Conservation (phyloP, 2,113 vertebrate genomes). For the Psammodynastes pulverulentus region DNA sequence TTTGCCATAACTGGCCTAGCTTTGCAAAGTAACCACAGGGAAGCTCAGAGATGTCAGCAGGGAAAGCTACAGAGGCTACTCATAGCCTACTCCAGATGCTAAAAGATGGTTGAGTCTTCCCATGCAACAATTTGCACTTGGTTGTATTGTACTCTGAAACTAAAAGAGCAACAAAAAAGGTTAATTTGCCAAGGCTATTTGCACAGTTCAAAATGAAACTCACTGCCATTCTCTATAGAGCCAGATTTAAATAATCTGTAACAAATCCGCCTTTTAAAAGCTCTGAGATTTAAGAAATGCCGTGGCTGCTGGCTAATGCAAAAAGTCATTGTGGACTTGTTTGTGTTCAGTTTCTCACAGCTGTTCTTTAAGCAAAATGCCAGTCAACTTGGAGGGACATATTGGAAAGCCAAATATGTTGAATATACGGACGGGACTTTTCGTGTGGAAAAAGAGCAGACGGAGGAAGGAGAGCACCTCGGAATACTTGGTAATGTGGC, state of each 20-base stretch:
- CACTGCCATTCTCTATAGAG: not conserved
- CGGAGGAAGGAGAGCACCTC: conserved; percentile 68
- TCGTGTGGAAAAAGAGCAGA: conserved; percentile 57
- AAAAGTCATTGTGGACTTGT: not conserved
- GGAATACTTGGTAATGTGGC: conserved; percentile 71
- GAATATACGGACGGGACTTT: conserved; percentile 73
- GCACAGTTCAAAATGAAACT: not conserved
- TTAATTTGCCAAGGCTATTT: not conserved
- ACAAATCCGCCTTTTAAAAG: not conserved
- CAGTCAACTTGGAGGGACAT: conserved; percentile 68
- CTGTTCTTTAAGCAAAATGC: conserved; percentile 64
- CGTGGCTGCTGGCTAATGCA: not conserved
- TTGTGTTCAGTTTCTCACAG: conserved; percentile 61
- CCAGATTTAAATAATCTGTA: not conserved
- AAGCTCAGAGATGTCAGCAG: not conserved
- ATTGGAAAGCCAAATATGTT: conserved; percentile 74
- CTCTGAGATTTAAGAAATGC: not conserved
- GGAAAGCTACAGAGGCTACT: not conserved
- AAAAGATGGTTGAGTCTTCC: not conserved
- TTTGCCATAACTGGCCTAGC: not conserved
- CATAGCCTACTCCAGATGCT: not conserved
- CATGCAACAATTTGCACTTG: not conserved
- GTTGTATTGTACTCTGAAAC: not conserved
- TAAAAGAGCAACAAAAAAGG: not conserved
- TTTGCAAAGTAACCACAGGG: not conserved